Evolutionary conservation across 1,140 invertebrate genomes (phyloP), one percentile per base, ranked within the genome.

Genomic region (Cylas formicarius): DNA sequence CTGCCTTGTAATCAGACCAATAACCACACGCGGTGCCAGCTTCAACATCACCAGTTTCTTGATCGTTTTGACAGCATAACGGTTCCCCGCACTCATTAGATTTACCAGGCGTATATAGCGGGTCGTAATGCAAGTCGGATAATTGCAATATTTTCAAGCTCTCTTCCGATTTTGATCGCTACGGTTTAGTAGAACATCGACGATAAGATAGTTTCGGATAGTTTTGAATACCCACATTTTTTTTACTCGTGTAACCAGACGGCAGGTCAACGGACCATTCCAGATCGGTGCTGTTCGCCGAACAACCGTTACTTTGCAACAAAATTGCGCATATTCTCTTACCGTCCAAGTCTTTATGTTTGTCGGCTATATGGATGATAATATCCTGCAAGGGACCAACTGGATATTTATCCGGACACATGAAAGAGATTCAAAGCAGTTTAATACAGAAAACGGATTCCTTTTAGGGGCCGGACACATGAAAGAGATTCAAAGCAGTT

Each of bases 61-160:
- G 53, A 32, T 61, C 72, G n/a, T 52, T 60, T 40, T 85, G 76
- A 63, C 90, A 94, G 60, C 90, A 93, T 4, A 82, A 67, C 4
- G 86, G 84, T 54, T 87, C 79, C 2, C 68, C 70, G 58, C 90
- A 94, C 2, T 72, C 58, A 2, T 82, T 77, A 19, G 81, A 76
- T 1, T 79, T 72, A 16, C 77, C 74, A 1, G 70, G 60, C 35
- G 75, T 67, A 58, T 93, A 94, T 3, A 74, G 59, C 0, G 78
- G 77, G 63, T 93, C 88, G 38, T 83, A 77, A 62, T 94, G 90
- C 26, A 87, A 75, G 58, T 94, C 90, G 0, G 81, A 78, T 26
- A 93, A 61, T 22, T 92, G 82, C 8, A 87, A 67, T 21, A 90
- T 71, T 53, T 77, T 74, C 1, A 77, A 40, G 8, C 19, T 36